These are phyloP conservation scores for Pristionchus japonicus DNA, from an alignment of 2,888 invertebrate species.

Conservation along the genomic window DNA sequence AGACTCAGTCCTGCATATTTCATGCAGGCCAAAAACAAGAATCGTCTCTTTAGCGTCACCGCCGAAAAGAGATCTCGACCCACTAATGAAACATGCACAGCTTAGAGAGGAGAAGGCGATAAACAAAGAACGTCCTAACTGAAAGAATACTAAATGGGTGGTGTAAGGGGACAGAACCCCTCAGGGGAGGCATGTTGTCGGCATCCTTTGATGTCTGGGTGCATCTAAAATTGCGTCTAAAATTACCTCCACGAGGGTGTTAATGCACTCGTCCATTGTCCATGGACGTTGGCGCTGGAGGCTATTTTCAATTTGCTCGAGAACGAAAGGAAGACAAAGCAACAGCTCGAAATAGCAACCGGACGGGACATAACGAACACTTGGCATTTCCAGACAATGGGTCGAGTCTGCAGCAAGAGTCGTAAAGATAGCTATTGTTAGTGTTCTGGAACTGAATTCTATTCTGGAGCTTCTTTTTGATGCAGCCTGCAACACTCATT, in stretches of 20 bases:
- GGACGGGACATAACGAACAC: not conserved
- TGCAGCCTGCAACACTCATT: not conserved
- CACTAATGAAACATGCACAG: not conserved
- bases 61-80: not conserved
- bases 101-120: not conserved
- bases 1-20: not conserved
- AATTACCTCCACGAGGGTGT: not conserved
- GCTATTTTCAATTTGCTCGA: not conserved
- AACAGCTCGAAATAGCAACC: not conserved
- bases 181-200: not conserved
- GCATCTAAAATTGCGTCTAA: not conserved
- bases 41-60: not conserved
- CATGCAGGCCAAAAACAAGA: not conserved
- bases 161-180: not conserved
- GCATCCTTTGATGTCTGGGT: not conserved
- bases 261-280: not conserved
- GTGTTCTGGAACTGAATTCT: too few relatives aligned
- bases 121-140: not conserved
- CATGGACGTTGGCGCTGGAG: not conserved
- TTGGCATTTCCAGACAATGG: too few relatives aligned
- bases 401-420: too few relatives aligned
- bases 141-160: not conserved
- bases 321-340: not conserved
- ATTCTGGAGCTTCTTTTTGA: too few relatives aligned
- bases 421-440: not conserved